Evolutionary conservation across 2,797 vertebrate species (phyloP).

Genomic region (Sebastes iracundus): DNA sequence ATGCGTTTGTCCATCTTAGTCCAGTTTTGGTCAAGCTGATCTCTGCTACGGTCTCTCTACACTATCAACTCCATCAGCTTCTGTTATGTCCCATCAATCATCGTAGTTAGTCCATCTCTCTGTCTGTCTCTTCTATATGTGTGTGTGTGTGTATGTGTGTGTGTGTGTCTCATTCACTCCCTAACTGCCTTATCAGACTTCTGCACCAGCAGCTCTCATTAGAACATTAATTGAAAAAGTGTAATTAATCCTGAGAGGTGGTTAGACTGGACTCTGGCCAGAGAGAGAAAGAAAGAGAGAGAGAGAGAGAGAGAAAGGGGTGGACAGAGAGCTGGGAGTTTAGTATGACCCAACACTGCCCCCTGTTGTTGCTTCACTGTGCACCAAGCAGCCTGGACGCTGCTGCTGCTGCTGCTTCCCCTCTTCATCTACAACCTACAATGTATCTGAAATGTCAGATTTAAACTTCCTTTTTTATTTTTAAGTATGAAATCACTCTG

Average conservation of each 20-base stretch:
- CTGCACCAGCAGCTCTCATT: constrained; percentile 85
- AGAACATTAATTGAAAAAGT: constrained; percentile 89
- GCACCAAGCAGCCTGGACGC: neutral
- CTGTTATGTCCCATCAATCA: constrained; percentile 64
- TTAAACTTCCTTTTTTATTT: neutral
- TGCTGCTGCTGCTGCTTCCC: neutral
- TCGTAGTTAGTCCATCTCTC: constrained; percentile 54
- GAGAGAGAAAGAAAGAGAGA: constrained; percentile 32
- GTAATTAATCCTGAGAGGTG: constrained; percentile 87
- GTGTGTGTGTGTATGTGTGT: constrained; percentile 29
- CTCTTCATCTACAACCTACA: neutral
- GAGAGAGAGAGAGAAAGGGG: neutral
- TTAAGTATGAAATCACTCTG: neutral
- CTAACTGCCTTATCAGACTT: constrained; percentile 83
- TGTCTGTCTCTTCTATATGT: constrained; percentile 24
- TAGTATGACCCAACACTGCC: constrained; percentile 83
- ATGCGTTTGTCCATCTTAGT: neutral
- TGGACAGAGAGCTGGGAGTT: constrained; percentile 39
- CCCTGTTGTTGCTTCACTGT: constrained; percentile 73
- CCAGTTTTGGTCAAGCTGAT: constrained; percentile 12
- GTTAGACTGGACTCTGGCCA: constrained; percentile 83
- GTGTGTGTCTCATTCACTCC: constrained; percentile 64
- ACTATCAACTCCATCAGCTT: constrained; percentile 70
- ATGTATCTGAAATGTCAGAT: neutral
- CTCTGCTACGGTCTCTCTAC: constrained; percentile 24